phyloP scores from a whole-genome alignment of 64 coral and sea anemone genomes.

The Montipora sp. region DNA sequence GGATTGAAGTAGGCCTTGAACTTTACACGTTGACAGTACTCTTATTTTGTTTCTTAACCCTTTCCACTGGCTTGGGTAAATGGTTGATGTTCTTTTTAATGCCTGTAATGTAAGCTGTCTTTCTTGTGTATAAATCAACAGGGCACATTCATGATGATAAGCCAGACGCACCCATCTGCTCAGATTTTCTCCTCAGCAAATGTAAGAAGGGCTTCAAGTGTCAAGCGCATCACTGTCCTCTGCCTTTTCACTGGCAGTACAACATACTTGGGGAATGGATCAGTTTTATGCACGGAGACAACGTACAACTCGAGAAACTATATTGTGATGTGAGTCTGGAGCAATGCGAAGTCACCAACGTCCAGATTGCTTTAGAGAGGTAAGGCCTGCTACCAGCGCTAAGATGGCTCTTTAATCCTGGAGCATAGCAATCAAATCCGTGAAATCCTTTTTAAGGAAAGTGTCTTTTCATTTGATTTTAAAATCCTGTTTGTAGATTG shows the following conservation, averaged over 20 bases:
- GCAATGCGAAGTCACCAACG: neutral
- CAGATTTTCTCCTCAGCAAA: conserved; percentile 63
- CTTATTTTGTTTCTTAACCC: no score
- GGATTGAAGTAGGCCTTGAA: no score
- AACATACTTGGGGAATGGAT: conserved; percentile 9
- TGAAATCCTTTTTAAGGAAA: neutral
- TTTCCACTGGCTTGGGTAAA: no score
- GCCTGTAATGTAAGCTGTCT: no score
- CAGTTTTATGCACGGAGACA: conserved; percentile 37
- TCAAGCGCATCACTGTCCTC: conserved; percentile 56
- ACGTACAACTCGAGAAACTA: conserved; percentile 71
- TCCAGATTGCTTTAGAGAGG: conserved; percentile 1
- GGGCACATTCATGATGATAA: conserved; percentile 25
- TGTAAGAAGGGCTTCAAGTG: conserved; percentile 69
- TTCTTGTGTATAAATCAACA: neutral
- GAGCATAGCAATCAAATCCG: no score
- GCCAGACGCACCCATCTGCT: conserved; percentile 46
- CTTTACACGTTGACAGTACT: no score
- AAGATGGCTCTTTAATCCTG: no score
- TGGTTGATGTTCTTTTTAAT: no score
- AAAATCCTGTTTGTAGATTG: no score
- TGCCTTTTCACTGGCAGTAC: conserved; percentile 89
- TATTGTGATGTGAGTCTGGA: conserved; percentile 67
- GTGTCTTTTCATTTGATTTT: no score
- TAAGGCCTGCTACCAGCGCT: neutral